Evolutionary conservation across 1,140 invertebrate genomes (phyloP), one percentile per base, ranked within the genome.

Genomic region (Aleiodes sp.): DNA sequence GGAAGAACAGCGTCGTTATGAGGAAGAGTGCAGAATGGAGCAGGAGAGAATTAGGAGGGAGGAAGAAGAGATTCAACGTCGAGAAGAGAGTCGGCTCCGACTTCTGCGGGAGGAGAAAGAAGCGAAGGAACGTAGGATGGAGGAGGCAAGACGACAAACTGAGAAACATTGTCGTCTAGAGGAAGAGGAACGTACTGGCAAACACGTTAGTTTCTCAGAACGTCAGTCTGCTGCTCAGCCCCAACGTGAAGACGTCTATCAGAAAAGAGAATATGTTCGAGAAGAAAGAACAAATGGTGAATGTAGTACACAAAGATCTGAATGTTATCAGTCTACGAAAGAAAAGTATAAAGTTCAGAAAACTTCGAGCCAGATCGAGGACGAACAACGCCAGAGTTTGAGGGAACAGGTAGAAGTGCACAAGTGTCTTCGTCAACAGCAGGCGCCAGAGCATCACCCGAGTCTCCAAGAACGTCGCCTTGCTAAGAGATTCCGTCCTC

Each of bases 331-430:
- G 0, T 64, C 70, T 24, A 28, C 66, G 0, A 75, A 61, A 37
- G 77, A 77, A 63, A 77, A 78, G 39, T 70, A 84, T 4, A 69
- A 77, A n/a, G 70, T 76, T 26, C 73, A 80, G 33, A 73, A 83
- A 28, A 76, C 71, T 29, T 75, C 70, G 28, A 57, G 73, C 4
- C 66, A 75, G 29, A 37, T 67, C 4, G 73, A 78, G 75, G 28
- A 78, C 72, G 31, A 78, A 19, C 59, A 62, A n/a, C 60, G 65
- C 19, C 65, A 68, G 60, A 85, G 82, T 63, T 67, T 87, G 3
- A 77, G 84, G 0, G 84, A 87, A 65, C 85, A 87, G 61, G 85
- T 87, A 0, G 76, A 86, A 7, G 80, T 85, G 4, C 84, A 87
- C 70, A 78, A 87, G 29, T 81, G 77, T 63, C 62, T 87, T 2